phyloP scores from a whole-genome alignment of 2,113 vertebrate genomes.

The Otus sunia region DNA sequence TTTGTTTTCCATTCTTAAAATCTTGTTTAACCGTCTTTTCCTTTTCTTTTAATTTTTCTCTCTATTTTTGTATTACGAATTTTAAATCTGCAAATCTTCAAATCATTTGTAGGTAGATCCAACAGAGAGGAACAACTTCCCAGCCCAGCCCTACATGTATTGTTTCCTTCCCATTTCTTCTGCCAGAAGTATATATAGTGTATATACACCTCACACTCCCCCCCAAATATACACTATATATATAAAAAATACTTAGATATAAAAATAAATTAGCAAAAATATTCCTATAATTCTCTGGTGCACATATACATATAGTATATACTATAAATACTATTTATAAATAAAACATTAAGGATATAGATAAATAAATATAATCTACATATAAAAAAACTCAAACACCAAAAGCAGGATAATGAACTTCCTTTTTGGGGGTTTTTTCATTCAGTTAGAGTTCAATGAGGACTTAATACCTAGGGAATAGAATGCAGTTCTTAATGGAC shows the following conservation, averaged over 20 bases:
- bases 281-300: neutral
- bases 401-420: neutral
- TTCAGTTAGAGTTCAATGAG: neutral
- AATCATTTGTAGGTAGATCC: neutral
- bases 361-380: neutral
- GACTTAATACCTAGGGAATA: neutral
- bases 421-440: neutral
- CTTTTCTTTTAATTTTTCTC: neutral
- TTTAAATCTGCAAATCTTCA: neutral
- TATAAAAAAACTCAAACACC: neutral
- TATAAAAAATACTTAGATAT: neutral
- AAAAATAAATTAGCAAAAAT: neutral
- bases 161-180: neutral
- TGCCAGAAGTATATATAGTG: neutral
- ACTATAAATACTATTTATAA: neutral
- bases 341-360: neutral
- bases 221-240: neutral
- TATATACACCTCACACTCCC: too few relatives aligned
- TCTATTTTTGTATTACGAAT: neutral
- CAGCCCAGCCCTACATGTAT: neutral
- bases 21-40: neutral
- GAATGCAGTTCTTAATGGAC: neutral
- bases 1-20: neutral
- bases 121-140: neutral
- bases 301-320: neutral